phyloP scores from a whole-genome alignment of 2,888 invertebrate genomes.

The Polietes domitor region DNA sequence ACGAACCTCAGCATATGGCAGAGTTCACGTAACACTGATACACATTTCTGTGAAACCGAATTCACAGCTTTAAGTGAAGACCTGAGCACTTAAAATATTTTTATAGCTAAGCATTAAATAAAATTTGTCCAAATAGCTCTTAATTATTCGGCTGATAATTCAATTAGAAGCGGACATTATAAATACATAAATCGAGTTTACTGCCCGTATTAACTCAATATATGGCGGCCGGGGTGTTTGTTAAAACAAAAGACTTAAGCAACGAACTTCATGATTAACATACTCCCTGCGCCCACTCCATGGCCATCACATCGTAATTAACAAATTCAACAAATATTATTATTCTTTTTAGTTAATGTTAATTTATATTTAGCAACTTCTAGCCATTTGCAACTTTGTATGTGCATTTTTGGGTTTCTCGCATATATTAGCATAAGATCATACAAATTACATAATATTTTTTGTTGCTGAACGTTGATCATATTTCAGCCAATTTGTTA shows the following conservation, averaged over 20 bases:
- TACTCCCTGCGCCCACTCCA: neutral
- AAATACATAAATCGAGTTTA: slow-evolving; percentile 14
- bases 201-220: neutral
- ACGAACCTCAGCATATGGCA: too few species aligned
- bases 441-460: slow-evolving; percentile 32
- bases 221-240: neutral
- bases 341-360: neutral
- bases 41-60: too few species aligned
- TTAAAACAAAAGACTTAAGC: slow-evolving; percentile 50
- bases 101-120: too few species aligned
- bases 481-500: slow-evolving; percentile 49
- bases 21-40: too few species aligned
- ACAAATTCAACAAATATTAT: slow-evolving; percentile 15
- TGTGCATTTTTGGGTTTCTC: neutral
- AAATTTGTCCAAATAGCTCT: too few species aligned
- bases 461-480: neutral
- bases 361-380: slow-evolving; percentile 20
- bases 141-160: slow-evolving; percentile 17
- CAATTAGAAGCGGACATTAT: slow-evolving; percentile 18
- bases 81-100: too few species aligned
- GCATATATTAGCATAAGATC: slow-evolving; percentile 12
- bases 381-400: neutral
- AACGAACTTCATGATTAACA: slow-evolving; percentile 26
- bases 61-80: too few species aligned
- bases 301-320: slow-evolving; percentile 2